Percentiles rank a stretch among this genome's conserved stretches.
phyloP scores from a whole-genome alignment of 2,113 vertebrate species.

The Solea senegalensis region DNA sequence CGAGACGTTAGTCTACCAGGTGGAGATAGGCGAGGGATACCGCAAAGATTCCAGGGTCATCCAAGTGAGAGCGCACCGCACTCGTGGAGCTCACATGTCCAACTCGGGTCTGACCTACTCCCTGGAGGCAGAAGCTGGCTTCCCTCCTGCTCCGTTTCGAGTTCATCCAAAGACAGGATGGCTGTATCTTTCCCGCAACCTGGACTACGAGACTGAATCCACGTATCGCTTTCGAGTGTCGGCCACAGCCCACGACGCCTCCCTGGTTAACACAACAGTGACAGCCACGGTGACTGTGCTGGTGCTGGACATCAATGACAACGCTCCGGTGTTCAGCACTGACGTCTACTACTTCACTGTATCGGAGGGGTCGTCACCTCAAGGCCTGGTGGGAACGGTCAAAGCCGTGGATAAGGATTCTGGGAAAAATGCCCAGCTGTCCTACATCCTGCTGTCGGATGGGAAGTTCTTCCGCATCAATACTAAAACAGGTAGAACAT shows the following conservation, averaged over 20 bases:
- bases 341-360: conserved; percentile 86
- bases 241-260: conserved; percentile 66
- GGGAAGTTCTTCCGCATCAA: conserved; percentile 92
- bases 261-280: conserved; percentile 64
- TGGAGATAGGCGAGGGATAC: conserved; percentile 87
- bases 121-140: conserved; percentile 73
- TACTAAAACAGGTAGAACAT: conserved; percentile 88
- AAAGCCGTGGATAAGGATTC: conserved; percentile 87
- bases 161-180: conserved; percentile 84
- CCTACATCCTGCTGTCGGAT: conserved; percentile 91
- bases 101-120: conserved; percentile 70
- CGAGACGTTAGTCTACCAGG: conserved; percentile 88
- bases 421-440: conserved; percentile 87
- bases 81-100: conserved; percentile 9
- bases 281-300: conserved; percentile 83
- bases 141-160: conserved; percentile 77
- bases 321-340: conserved; percentile 83
- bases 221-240: conserved; percentile 80
- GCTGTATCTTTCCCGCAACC: conserved; percentile 82
- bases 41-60: conserved; percentile 78
- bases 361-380: conserved; percentile 83
- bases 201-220: conserved; percentile 86
- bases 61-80: conserved; percentile 81
- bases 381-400: conserved; percentile 85
- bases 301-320: conserved; percentile 92